These are phyloP conservation scores for Donacobius atricapilla DNA, from an alignment of 2,113 vertebrate species.

Conservation along the genomic window DNA sequence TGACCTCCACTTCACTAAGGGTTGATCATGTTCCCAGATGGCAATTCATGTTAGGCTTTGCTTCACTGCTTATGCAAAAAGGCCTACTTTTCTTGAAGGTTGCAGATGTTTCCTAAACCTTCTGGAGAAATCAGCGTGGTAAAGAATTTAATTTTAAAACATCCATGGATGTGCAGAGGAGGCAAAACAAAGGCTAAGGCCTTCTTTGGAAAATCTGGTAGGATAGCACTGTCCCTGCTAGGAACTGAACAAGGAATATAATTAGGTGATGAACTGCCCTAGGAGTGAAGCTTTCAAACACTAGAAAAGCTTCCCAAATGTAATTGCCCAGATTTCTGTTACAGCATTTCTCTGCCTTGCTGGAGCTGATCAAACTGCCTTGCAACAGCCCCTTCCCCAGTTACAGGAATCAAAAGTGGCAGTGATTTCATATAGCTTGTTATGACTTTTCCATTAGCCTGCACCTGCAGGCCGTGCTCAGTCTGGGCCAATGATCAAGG, in stretches of 20 bases:
- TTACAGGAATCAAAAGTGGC: background rate
- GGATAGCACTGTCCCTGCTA: background rate
- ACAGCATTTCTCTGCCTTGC: background rate
- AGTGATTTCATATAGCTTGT: background rate
- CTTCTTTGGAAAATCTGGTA: background rate
- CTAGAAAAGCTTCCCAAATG: background rate
- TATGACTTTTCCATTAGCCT: background rate
- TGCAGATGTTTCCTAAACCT: constrained; percentile 16
- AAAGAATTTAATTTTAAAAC: constrained; percentile 16
- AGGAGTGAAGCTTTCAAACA: background rate
- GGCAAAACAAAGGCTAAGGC: background rate
- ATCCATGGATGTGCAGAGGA: background rate
- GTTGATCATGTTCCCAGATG: constrained; percentile 9
- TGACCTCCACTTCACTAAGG: constrained; percentile 34
- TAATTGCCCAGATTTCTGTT: background rate
- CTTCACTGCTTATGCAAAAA: constrained; percentile 34
- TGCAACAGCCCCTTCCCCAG: background rate
- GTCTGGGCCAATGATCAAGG: background rate
- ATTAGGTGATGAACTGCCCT: background rate
- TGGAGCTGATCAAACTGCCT: background rate
- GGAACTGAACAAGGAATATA: background rate
- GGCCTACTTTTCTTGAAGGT: background rate
- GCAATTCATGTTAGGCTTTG: constrained; percentile 8
- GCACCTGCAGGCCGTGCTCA: background rate
- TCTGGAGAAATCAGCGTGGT: background rate